Base-by-base conservation (phyloP, 2,113 vertebrate species). In the Rhabdornis inornatus region DNA sequence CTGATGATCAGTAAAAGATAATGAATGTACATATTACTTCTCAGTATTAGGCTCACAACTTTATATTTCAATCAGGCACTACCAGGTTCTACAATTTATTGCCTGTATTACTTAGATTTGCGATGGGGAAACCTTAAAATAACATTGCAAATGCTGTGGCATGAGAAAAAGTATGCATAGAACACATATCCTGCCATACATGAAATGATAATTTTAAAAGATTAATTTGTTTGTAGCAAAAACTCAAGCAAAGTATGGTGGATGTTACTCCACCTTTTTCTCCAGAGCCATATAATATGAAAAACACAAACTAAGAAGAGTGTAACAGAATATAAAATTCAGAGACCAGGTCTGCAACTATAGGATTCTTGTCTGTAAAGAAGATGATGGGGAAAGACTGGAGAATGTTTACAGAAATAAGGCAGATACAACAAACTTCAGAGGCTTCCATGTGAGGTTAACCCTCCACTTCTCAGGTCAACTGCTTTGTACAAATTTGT, bases 361-460 rank as follows among this genome's bases (percentile, higher is more conserved):
- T 0, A 77, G 44, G 28, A 87, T 37, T 15, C 83, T 89, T 79
- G 76, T 56, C 50, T 84, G 35, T 68, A 85, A 96, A 53, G 72
- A 91, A 33, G 33, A 92, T 71, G 15, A 81, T 35, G 31, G 22
- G 37, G 78, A 78, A 81, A 72, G 65, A 80, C 3, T 87, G 59
- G 40, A 89, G 79, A 94, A 88, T 94, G 85, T 87, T 96, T 96
- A 92, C 40, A 91, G 95, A 97, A 87, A 93, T 42, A 95, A 97
- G 97, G 47, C 93, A 98, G 97, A 97, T 70, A 92, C 94, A 91
- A 83, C 70, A 81, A 94, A 91, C 91, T 95, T 97, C 97, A 96
- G 95, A 97, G 95, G 61, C 57, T 89, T 92, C 81, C 6, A 3
- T 83, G 66, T 90, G 92, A 97, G 96, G 94, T 96, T 95, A 96